Percentiles rank a stretch among this genome's conserved stretches.
Conservation (phyloP, 2,797 vertebrate species). For the Macroramphosus scolopax region DNA sequence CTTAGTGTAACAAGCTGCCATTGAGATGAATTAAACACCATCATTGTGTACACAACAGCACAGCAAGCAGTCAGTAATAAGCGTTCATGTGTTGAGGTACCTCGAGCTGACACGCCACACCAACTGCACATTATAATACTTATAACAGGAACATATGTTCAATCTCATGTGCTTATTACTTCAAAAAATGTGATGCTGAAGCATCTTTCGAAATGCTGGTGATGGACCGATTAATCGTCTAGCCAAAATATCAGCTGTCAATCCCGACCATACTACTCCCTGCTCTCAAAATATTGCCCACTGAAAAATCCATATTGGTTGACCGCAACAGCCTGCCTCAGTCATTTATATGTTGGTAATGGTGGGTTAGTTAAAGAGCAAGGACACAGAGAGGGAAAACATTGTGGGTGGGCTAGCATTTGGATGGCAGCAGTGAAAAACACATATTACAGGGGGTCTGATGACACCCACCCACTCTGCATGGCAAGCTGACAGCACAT, state of each 20-base stretch:
- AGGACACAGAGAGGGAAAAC: constrained; percentile 8
- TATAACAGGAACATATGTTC: constrained; percentile 1
- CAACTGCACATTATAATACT: background rate
- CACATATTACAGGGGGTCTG: constrained; percentile 48
- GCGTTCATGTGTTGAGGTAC: too few relatives aligned
- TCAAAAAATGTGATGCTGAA: background rate
- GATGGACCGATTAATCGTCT: too few relatives aligned
- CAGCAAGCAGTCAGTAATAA: too few relatives aligned
- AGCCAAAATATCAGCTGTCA: too few relatives aligned
- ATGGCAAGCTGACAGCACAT: constrained; percentile 47
- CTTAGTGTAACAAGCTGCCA: too few relatives aligned
- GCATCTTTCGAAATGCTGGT: background rate
- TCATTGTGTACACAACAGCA: too few relatives aligned
- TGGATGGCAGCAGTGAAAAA: constrained; percentile 54
- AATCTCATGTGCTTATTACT: background rate
- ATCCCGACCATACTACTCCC: too few relatives aligned
- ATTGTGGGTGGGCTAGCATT: constrained; percentile 50
- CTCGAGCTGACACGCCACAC: too few relatives aligned
- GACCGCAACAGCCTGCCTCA: too few relatives aligned
- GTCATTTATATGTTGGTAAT: too few relatives aligned
- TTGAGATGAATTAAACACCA: too few relatives aligned
- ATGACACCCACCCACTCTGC: constrained; percentile 68
- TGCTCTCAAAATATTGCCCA: too few relatives aligned
- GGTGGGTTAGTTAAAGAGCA: constrained; percentile 28
- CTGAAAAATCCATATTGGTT: constrained; percentile 1